Percentiles rank a stretch among this genome's conserved stretches.
Evolutionary conservation across 2,113 vertebrate genomes (phyloP).

Genomic region (Arvicanthis niloticus): DNA sequence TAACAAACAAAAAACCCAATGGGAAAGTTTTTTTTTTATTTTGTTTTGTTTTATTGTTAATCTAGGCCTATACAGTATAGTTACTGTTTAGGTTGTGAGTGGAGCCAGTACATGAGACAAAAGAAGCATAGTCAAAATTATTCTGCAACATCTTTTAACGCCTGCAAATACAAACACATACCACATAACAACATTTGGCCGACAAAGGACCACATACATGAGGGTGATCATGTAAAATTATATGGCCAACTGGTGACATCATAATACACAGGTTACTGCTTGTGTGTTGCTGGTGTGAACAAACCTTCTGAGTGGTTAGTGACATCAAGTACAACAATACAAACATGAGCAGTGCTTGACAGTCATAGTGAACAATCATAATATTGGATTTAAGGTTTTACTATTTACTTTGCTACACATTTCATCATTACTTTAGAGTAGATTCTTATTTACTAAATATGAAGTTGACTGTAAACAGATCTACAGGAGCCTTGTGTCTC

Average conservation of each 20-base stretch:
- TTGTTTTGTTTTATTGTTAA: background rate
- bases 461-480: too few species aligned
- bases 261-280: background rate
- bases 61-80: background rate
- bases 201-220: background rate
- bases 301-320: background rate
- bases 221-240: background rate
- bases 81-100: background rate
- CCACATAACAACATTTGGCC: background rate
- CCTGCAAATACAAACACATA: background rate
- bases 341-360: background rate
- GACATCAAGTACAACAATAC: background rate
- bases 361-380: too few species aligned
- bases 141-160: background rate
- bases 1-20: background rate
- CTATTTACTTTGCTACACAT: background rate
- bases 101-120: background rate
- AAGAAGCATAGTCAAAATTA: background rate
- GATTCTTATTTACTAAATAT: background rate
- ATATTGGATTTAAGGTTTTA: background rate
- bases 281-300: background rate
- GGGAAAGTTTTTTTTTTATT: background rate
- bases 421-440: background rate
- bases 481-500: background rate
- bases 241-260: background rate